Percentiles rank a stretch among this genome's conserved stretches.
Conservation (phyloP, 23 tunicate species). For the Corella eumyota region DNA sequence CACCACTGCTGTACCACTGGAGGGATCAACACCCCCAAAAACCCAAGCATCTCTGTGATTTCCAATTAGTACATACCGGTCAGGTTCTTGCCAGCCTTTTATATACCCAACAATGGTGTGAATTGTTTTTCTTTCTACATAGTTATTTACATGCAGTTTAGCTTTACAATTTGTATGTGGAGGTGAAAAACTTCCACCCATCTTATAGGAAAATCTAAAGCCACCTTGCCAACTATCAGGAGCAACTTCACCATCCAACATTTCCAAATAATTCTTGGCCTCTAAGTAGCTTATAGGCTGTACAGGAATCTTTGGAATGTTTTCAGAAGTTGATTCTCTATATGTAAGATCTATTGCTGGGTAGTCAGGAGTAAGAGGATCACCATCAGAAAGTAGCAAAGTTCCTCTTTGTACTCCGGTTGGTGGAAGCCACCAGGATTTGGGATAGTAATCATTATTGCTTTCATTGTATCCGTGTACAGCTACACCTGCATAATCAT, state of each 20-base stretch:
- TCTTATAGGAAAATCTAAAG: conserved; percentile 43
- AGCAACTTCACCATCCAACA: conserved; percentile 54
- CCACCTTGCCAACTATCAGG: conserved; percentile 93
- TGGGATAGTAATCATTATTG: conserved; percentile 28
- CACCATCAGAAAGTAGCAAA: conserved; percentile 22
- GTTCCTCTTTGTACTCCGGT: conserved; percentile 86
- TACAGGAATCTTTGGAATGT: conserved; percentile 79
- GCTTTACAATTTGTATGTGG: conserved; percentile 19
- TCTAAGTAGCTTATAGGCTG: conserved; percentile 81
- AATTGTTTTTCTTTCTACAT: conserved; percentile 16
- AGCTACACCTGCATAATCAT: conserved; percentile 44
- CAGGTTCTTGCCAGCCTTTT: conserved; percentile 77
- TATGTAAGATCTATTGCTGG: conserved; percentile 74
- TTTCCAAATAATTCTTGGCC: conserved; percentile 54
- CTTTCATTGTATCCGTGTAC: conserved; percentile 16
- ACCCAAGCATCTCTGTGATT: conserved; percentile 99
- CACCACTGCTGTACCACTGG: conserved; percentile 86
- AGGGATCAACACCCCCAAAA: conserved; percentile 91
- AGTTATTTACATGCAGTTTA: conserved; percentile 60
- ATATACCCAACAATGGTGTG: conserved; percentile 56
- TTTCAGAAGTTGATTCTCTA: conserved; percentile 36
- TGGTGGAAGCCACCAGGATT: conserved; percentile 85
- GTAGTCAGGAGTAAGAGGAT: conserved; percentile 86
- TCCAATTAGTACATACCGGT: conserved; percentile 80
- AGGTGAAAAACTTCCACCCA: conserved; percentile 43